These are phyloP conservation scores for Salarias fasciatus DNA, from an alignment of 2,797 vertebrate species.

Conservation along the genomic window DNA sequence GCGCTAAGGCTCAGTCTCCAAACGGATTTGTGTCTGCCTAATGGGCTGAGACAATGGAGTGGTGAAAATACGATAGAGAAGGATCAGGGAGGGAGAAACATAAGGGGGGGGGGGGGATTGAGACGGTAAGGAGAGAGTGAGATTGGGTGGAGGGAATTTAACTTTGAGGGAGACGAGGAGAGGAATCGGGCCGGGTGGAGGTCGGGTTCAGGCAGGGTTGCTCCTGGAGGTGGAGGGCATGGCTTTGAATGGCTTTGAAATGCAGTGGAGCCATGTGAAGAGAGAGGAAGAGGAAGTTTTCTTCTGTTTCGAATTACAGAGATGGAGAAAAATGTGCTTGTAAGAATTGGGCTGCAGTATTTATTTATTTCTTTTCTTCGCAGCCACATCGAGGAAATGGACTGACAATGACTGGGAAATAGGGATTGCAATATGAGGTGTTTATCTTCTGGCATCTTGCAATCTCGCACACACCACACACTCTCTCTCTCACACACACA, in stretches of 20 bases:
- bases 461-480: slow-evolving; percentile 5
- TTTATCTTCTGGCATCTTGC: slow-evolving; percentile 39
- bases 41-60: slow-evolving; percentile 78
- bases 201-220: slow-evolving; percentile 14
- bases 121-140: slow-evolving; percentile 42
- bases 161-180: slow-evolving; percentile 11
- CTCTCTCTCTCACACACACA: slow-evolving; percentile 3
- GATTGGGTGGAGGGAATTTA: slow-evolving; percentile 40
- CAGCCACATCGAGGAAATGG: slow-evolving; percentile 42
- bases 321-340: slow-evolving; percentile 15
- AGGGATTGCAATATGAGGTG: slow-evolving; percentile 41
- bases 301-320: slow-evolving; percentile 17
- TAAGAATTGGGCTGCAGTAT: slow-evolving; percentile 9
- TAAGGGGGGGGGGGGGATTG: slow-evolving; percentile 27
- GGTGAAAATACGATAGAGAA: slow-evolving; percentile 63
- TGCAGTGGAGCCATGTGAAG: no score
- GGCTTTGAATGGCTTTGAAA: not conserved
- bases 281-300: slow-evolving; percentile 9
- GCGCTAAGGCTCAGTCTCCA: slow-evolving; percentile 61
- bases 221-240: slow-evolving; percentile 28
- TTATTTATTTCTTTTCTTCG: slow-evolving; percentile 17
- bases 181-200: slow-evolving; percentile 20
- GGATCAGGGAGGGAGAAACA: slow-evolving; percentile 49
- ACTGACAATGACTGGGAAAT: slow-evolving; percentile 46
- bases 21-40: slow-evolving; percentile 79